A percentile compares a stretch with the other conserved stretches of the same genome.
These are phyloP conservation scores for Lutraria rhynchaena DNA, from an alignment of 1,140 invertebrate genomes.

Conservation along the genomic window DNA sequence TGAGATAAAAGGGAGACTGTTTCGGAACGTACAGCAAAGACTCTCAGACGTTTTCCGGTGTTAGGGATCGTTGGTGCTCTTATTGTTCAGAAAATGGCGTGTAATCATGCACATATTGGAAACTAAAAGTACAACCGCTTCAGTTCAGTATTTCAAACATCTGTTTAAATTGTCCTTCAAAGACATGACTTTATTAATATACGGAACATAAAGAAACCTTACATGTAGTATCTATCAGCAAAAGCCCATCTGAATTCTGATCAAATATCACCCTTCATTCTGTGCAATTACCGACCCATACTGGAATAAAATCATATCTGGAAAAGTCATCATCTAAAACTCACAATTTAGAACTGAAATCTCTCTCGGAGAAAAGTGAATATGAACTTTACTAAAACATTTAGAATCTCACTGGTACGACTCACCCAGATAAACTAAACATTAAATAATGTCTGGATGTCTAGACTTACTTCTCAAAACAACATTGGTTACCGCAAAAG, in stretches of 20 bases:
- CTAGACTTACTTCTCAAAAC: not conserved
- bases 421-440: not conserved
- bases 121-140: constrained; percentile 34
- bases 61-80: constrained; percentile 1
- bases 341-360: not conserved
- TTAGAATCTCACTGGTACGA: not conserved
- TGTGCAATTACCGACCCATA: constrained; percentile 43
- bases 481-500: not conserved
- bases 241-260: constrained; percentile 15
- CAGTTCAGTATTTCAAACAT: constrained; percentile 23
- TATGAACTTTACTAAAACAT: not conserved
- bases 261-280: not conserved
- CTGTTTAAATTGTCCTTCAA: not conserved
- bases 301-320: constrained; percentile 36
- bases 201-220: not conserved
- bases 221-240: not conserved
- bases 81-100: constrained; percentile 13
- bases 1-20: constrained; percentile 13
- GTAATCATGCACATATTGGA: constrained; percentile 21
- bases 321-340: constrained; percentile 28
- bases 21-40: not conserved
- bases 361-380: constrained; percentile 5
- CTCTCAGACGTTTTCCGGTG: constrained; percentile 3
- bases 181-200: not conserved
- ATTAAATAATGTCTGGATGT: not conserved